Evolutionary conservation across 2,888 invertebrate species (phyloP), one percentile per base, ranked within the genome.

Genomic region (Dysmachus trigonus): DNA sequence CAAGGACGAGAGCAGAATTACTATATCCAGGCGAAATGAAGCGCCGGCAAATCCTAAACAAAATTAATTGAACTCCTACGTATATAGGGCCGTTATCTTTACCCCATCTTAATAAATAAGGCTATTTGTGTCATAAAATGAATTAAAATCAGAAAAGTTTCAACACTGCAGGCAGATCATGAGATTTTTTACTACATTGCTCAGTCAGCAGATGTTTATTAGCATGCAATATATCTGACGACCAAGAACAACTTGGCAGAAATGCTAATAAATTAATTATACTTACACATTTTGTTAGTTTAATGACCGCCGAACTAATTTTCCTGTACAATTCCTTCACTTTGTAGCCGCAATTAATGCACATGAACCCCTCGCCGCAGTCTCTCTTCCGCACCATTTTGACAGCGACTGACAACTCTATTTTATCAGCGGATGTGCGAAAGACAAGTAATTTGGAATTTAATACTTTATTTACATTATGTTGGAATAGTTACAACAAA

Each of bases 251-350:
- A 1, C 1, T 38, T 13, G n/a, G n/a, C n/a, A n/a, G n/a, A n/a
- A n/a, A n/a, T n/a, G n/a, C n/a, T n/a, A 72, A 4, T 22, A 6
- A 22, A 22, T 13, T 72, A 15, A 8, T 72, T 8, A 22, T 15
- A 93, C 95, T 93, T 94, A 96, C 96, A 92, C 96, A 96, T 92
- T 95, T 94, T 1, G 94, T 94, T 76, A 96, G 92, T 92, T 96
- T 96, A 27, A 96, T 91, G 71, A 95, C 95, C 6, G 95, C 94
- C 7, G 95, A 94, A 88, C 95, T 95, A 88, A 96, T 96, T 87
- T 94, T 94, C 88, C 94, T 95, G 89, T 93, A 96, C 0, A 96
- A 92, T 87, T 95, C 95, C 22, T 93, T 92, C 0, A 94, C 93
- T 74, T 93, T 90, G 88, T 93, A 91, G 0, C 96, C 96, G 90